Conservation (phyloP, 1,140 invertebrate species). For the Goniozus legneri region DNA sequence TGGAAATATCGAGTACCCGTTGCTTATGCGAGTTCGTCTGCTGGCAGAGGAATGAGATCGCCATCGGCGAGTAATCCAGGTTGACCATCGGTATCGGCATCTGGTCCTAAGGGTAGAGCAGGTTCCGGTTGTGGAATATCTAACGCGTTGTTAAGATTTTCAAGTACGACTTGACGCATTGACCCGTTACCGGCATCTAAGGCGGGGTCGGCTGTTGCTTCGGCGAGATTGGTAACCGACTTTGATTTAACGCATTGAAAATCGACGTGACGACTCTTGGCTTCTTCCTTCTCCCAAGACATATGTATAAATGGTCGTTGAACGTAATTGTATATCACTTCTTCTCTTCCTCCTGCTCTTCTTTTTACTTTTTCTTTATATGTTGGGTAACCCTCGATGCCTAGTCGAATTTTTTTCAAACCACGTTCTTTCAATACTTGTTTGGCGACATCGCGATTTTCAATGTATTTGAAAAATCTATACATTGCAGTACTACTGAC, state of each 20-base stretch:
- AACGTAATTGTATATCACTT: conserved; percentile 99
- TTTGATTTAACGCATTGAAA: conserved; percentile 96
- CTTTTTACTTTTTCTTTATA: conserved; percentile 97
- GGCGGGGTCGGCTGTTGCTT: conserved; percentile 84
- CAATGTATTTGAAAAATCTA: conserved; percentile 99
- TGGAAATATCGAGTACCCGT: too few species aligned
- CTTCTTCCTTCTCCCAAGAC: conserved; percentile 99
- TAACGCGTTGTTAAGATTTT: conserved; percentile 30
- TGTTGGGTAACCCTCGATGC: conserved; percentile 98
- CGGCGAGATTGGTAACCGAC: conserved; percentile 88
- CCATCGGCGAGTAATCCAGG: conserved; percentile 26
- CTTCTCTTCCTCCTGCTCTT: conserved; percentile 83
- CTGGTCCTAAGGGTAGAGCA: conserved; percentile 29
- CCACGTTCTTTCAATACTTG: conserved; percentile 97
- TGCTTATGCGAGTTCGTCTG: conserved; percentile 27
- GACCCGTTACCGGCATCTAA: conserved; percentile 62
- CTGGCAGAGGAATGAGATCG: conserved; percentile 22
- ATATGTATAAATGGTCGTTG: conserved; percentile 99
- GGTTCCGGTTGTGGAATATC: conserved; percentile 29
- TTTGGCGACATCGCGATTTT: conserved; percentile 98
- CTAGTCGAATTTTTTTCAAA: conserved; percentile 97
- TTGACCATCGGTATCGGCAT: conserved; percentile 41
- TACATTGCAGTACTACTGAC: conserved; percentile 90
- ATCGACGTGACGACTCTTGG: conserved; percentile 97
- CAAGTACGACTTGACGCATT: conserved; percentile 38